Evolutionary conservation across 2,888 invertebrate species (phyloP).

Genomic region (Caenorhabditis virilis): DNA sequence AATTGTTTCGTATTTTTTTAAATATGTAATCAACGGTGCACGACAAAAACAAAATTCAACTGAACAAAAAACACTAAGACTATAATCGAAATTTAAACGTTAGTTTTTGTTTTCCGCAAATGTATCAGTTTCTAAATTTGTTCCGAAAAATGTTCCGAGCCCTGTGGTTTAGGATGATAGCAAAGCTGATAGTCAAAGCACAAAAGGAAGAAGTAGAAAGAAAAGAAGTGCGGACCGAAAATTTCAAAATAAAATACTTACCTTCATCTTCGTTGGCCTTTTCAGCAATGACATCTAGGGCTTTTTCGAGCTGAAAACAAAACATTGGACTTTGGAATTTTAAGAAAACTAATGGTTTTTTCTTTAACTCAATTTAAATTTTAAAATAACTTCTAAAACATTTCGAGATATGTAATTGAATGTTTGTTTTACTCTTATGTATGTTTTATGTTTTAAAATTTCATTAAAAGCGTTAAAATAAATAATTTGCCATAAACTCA

Average conservation of each 20-base stretch:
- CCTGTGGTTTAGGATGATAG: background rate
- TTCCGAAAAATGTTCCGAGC: background rate
- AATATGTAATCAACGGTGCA: too few relatives aligned
- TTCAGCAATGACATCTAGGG: conserved; percentile 33
- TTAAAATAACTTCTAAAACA: too few relatives aligned
- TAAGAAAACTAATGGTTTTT: background rate
- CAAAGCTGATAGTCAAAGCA: background rate
- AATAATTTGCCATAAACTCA: background rate
- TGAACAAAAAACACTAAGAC: too few relatives aligned
- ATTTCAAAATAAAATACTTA: conserved; percentile 2
- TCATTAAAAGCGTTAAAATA: background rate
- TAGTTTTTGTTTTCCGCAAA: too few relatives aligned
- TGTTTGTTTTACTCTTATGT: too few relatives aligned
- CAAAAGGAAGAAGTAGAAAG: background rate
- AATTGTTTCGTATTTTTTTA: background rate
- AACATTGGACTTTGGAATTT: too few relatives aligned
- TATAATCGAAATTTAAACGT: too few relatives aligned
- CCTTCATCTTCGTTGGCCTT: conserved; percentile 31
- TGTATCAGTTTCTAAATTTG: too few relatives aligned
- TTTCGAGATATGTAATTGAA: too few relatives aligned
- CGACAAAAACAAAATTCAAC: too few relatives aligned
- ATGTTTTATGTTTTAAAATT: too few relatives aligned
- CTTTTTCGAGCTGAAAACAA: conserved; percentile 23
- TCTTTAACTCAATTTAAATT: too few relatives aligned
- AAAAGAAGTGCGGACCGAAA: background rate